Conservation (phyloP, 2,888 invertebrate genomes). For the Apomyelois bistriatella region DNA sequence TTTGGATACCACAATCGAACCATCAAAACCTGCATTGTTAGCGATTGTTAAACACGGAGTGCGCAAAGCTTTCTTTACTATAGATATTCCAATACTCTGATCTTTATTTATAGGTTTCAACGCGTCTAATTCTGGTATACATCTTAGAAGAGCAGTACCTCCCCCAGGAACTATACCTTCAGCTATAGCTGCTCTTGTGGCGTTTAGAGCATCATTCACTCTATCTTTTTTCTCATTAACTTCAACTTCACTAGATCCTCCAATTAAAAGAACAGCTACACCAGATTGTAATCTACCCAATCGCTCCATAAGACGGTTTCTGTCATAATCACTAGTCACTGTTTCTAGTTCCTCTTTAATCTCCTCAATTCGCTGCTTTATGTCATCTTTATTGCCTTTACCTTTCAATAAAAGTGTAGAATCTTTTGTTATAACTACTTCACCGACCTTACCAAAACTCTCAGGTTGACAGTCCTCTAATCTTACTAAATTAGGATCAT, state of each 20-base stretch:
- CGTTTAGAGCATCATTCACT: slow-evolving; percentile 96
- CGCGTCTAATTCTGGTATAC: slow-evolving; percentile 84
- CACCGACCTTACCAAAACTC: slow-evolving; percentile 92
- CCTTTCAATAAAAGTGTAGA: slow-evolving; percentile 86
- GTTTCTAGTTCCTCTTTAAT: slow-evolving; percentile 90
- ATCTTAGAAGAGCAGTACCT: slow-evolving; percentile 92
- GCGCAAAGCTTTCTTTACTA: slow-evolving; percentile 89
- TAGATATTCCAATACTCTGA: slow-evolving; percentile 88
- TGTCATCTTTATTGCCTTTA: slow-evolving; percentile 87
- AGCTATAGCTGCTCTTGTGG: slow-evolving; percentile 95
- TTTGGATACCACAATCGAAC: slow-evolving; percentile 93
- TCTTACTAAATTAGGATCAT: slow-evolving; percentile 92
- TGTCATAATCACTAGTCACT: slow-evolving; percentile 93
- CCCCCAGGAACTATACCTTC: slow-evolving; percentile 98
- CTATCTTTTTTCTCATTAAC: slow-evolving; percentile 98
- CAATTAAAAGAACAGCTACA: slow-evolving; percentile 87
- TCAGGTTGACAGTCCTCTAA: slow-evolving; percentile 90
- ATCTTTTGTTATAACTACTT: slow-evolving; percentile 95
- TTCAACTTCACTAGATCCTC: slow-evolving; percentile 93
- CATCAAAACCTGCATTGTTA: slow-evolving; percentile 94
- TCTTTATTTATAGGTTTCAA: slow-evolving; percentile 85
- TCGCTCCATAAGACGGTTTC: slow-evolving; percentile 92
- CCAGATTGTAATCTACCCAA: slow-evolving; percentile 92
- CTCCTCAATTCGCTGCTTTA: slow-evolving; percentile 88
- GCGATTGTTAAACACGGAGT: slow-evolving; percentile 95